Evolutionary conservation across 2,113 vertebrate species (phyloP), one percentile per base, ranked within the genome.

Genomic region (Salminus brasiliensis): DNA sequence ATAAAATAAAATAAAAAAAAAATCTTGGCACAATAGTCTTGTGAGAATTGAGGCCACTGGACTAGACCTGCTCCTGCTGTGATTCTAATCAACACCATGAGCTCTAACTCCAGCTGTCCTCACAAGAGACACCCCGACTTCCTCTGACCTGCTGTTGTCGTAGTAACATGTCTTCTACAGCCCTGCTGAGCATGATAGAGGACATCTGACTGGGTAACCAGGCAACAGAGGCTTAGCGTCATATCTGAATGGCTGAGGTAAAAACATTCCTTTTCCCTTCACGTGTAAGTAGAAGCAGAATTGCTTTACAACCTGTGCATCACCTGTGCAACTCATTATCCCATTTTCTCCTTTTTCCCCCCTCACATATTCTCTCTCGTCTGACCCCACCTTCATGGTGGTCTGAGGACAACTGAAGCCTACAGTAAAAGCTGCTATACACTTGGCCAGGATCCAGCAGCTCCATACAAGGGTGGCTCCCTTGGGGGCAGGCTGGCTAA

Each of bases 371-470:
- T 34, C 32, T 34, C 62, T 66, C 16, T 34, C 18, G 30, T 34
- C 16, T 34, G 62, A 9, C 23, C 5, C 30, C 25, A 57, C 65
- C 66, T 76, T 27, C 21, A 13, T 18, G n/a, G 57, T 72, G 57
- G 45, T 72, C 0, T 16, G 57, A 75, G 68, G 43, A 53, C 82
- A 74, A 71, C 71, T 68, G 73, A 82, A 75, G 65, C 76, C 77
- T 29, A 49, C 57, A 79, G 82, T 32, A 32, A 80, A 57, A 77
- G 65, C 80, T 85, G 84, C 86, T 80, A 85, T 81, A 74, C 75
- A 45, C 63, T 74, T 90, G 90, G 88, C 89, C 59, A 15, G 23
- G 47, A 74, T 91, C 89, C 91, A 91, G 74, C 79, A 70, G 79
- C 71, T 85, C 86, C 76, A 90, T 88, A 85, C 87, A 85, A 45